phyloP scores from a whole-genome alignment of 1,140 invertebrate genomes.

The Harlomillsia oculata region DNA sequence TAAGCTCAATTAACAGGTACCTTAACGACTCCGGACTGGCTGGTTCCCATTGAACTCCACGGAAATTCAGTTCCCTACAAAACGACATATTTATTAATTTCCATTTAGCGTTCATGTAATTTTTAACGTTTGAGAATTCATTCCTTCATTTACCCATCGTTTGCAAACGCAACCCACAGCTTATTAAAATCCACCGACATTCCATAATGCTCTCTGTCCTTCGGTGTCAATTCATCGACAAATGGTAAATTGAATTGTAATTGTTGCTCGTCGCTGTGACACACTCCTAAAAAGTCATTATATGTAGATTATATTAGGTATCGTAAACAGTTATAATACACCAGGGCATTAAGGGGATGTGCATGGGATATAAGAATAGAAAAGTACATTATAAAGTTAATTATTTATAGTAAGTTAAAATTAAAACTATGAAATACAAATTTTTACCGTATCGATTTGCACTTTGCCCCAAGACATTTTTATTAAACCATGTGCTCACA shows the following conservation, averaged over 20 bases:
- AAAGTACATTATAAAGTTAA: not conserved
- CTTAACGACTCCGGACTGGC: not conserved
- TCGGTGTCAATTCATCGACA: constrained; percentile 2
- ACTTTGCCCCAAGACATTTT: constrained; percentile 8
- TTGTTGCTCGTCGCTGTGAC: constrained; percentile 23
- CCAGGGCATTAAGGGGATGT: not conserved
- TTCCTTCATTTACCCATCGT: constrained; percentile 10
- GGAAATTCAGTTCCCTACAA: not conserved
- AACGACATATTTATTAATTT: not conserved
- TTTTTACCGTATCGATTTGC: not conserved
- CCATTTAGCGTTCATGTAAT: not conserved
- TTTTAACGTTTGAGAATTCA: too few relatives aligned
- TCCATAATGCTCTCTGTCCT: constrained; percentile 7
- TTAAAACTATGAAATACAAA: not conserved
- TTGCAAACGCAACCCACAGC: constrained; percentile 20
- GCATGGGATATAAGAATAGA: not conserved
- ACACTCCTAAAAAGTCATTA: constrained; percentile 15
- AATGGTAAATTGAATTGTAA: constrained; percentile 23
- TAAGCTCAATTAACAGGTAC: constrained; percentile 21
- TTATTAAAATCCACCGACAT: constrained; percentile 22
- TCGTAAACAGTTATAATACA: not conserved
- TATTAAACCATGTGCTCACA: not conserved
- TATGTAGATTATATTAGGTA: not conserved
- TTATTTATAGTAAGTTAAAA: not conserved
- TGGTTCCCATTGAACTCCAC: not conserved